phyloP scores from a whole-genome alignment of 2,888 invertebrate genomes.

The Drosophila mulleri region DNA sequence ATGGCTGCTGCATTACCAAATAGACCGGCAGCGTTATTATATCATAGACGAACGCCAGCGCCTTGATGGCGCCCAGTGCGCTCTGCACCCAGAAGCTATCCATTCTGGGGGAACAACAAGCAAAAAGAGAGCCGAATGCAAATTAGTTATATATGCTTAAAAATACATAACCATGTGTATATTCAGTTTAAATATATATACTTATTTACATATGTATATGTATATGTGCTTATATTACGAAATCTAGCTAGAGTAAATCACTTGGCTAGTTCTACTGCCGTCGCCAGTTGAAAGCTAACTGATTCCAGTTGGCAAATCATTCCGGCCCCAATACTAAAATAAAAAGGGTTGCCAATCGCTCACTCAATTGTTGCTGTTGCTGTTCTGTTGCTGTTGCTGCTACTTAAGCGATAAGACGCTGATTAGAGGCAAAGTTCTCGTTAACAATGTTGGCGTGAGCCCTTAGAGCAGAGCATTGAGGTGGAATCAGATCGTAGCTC shows the following conservation, averaged over 20 bases:
- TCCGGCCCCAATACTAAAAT: constrained; percentile 40
- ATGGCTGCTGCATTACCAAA: constrained; percentile 93
- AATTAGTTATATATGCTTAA: neutral
- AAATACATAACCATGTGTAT: neutral
- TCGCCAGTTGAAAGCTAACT: constrained; percentile 62
- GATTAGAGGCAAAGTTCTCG: constrained; percentile 41
- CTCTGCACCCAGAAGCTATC: constrained; percentile 89
- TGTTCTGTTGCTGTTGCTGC: constrained; percentile 39
- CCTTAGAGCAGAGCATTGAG: neutral
- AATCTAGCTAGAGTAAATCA: constrained; percentile 21
- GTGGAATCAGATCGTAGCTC: neutral
- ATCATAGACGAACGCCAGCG: constrained; percentile 94
- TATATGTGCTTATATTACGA: neutral
- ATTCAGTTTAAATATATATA: neutral
- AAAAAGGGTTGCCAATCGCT: constrained; percentile 48
- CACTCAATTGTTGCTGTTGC: constrained; percentile 15
- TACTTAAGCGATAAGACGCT: constrained; percentile 48
- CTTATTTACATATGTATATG: neutral
- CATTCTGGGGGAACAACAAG: constrained; percentile 85
- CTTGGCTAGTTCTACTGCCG: constrained; percentile 47
- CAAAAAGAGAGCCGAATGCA: constrained; percentile 1
- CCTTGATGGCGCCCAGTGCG: constrained; percentile 91
- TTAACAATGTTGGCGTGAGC: constrained; percentile 25
- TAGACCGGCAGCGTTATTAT: constrained; percentile 96
- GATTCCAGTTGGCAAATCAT: constrained; percentile 66